A percentile compares a stretch with the other conserved stretches of the same genome.
Evolutionary conservation across 2,888 invertebrate species (phyloP).

Genomic region (Hirtodrosophila histrioides): DNA sequence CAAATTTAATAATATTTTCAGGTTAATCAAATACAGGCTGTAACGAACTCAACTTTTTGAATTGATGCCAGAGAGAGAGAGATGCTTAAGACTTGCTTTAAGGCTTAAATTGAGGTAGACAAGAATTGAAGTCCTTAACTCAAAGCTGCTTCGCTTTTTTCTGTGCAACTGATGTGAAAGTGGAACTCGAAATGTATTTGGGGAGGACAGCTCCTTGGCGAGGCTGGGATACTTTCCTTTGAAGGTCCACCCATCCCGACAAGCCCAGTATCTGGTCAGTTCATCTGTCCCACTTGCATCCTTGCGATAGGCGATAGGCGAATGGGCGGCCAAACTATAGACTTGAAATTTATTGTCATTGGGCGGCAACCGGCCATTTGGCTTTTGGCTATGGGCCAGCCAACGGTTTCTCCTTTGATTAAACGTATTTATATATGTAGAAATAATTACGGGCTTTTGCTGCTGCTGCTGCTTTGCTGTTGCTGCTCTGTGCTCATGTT

Average conservation of each 20-base stretch:
- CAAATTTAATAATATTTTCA: not conserved
- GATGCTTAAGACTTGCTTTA: too few relatives aligned
- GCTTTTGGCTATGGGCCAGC: constrained; percentile 27
- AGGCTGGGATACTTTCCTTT: constrained; percentile 1
- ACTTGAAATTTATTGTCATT: constrained; percentile 59
- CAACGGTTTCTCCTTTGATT: constrained; percentile 29
- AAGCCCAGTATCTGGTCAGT: constrained; percentile 14
- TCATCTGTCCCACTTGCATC: constrained; percentile 23
- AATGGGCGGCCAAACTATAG: constrained; percentile 39
- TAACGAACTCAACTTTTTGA: too few relatives aligned
- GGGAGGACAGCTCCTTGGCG: too few relatives aligned
- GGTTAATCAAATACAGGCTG: not conserved
- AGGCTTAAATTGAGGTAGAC: too few relatives aligned
- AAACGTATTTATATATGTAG: constrained; percentile 40
- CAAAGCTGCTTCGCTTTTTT: too few relatives aligned
- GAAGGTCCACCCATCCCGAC: constrained; percentile 3
- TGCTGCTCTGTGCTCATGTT: constrained; percentile 4
- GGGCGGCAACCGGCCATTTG: constrained; percentile 54
- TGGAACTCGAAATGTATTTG: too few relatives aligned
- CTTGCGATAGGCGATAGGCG: constrained; percentile 42
- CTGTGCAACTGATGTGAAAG: too few relatives aligned
- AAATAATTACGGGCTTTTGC: constrained; percentile 59
- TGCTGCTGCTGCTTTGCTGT: constrained; percentile 23
- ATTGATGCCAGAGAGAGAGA: too few relatives aligned
- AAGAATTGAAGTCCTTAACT: too few relatives aligned